Conservation (phyloP, 2,888 invertebrate genomes). For the Myopa testacea region DNA sequence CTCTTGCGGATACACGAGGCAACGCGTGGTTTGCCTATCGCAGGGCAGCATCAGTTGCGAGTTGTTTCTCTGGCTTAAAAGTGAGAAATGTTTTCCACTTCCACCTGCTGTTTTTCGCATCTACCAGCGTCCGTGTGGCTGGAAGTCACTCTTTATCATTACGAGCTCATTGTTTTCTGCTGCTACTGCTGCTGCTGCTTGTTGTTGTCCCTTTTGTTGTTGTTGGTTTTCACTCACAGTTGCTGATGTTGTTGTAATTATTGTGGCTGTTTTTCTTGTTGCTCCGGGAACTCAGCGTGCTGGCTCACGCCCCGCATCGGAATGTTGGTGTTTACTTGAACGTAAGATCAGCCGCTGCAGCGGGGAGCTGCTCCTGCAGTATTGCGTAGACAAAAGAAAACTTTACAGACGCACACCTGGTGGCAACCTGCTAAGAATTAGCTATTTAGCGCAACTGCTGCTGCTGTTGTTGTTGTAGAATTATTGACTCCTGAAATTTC, state of each 20-base stretch:
- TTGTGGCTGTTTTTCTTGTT: conserved; percentile 19
- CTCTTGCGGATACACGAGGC: not conserved
- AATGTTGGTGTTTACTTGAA: conserved; percentile 28
- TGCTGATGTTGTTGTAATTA: conserved; percentile 6
- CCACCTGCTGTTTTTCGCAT: conserved; percentile 50
- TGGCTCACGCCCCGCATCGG: not conserved
- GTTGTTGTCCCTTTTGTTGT: conserved; percentile 12
- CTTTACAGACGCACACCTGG: conserved; percentile 44
- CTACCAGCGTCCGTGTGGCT: not conserved
- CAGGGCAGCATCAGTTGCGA: conserved; percentile 52
- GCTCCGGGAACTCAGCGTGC: not conserved
- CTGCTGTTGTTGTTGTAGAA: not conserved
- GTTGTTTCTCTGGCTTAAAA: conserved; percentile 54
- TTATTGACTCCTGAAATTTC: conserved; percentile 6
- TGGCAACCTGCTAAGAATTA: conserved; percentile 28
- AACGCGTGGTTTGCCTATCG: not conserved
- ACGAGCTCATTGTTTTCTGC: conserved; percentile 35
- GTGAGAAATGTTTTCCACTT: conserved; percentile 53
- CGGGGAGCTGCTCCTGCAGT: not conserved
- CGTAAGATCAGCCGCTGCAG: conserved; percentile 4
- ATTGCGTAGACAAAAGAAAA: conserved; percentile 43
- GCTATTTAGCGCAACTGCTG: not conserved
- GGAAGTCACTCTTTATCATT: conserved; percentile 36
- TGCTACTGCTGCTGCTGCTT: not conserved
- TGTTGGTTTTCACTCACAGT: not conserved